These are phyloP conservation scores for Hipposideros armiger DNA, from an alignment of 2,113 vertebrate species.

Conservation along the genomic window DNA sequence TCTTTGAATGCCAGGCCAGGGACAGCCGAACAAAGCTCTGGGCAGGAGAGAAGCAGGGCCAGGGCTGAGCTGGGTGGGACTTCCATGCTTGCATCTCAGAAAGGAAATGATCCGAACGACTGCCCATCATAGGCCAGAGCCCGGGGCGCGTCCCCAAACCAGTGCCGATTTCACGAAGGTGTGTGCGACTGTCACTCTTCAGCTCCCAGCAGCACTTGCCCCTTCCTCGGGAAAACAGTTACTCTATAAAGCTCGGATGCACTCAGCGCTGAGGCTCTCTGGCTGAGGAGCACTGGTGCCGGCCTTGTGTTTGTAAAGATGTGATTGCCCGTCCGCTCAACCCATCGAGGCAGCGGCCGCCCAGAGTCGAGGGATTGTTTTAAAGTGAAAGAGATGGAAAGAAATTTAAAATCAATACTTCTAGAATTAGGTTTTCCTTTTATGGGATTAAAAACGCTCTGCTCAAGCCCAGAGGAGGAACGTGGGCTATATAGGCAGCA, in stretches of 20 bases:
- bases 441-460: conserved; percentile 81
- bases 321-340: accelerated
- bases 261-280: not conserved
- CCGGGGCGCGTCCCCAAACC: not conserved
- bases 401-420: conserved; percentile 78
- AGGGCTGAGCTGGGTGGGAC: not conserved
- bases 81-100: not conserved
- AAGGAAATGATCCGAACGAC: not conserved
- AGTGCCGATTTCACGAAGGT: accelerated
- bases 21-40: not conserved
- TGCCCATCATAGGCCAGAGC: not conserved
- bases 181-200: not conserved
- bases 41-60: not conserved
- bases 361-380: not conserved
- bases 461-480: conserved; percentile 68
- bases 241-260: not conserved
- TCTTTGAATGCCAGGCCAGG: accelerated
- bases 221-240: not conserved
- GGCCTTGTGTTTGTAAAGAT: accelerated
- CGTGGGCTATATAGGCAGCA: conserved; percentile 67
- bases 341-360: accelerated
- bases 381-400: conserved; percentile 75
- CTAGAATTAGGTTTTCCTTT: conserved; percentile 81
- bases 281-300: not conserved
- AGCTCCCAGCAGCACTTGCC: not conserved